Evolutionary conservation across 1,140 invertebrate genomes (phyloP), one percentile per base, ranked within the genome.

Genomic region (Megalonaias nervosa): DNA sequence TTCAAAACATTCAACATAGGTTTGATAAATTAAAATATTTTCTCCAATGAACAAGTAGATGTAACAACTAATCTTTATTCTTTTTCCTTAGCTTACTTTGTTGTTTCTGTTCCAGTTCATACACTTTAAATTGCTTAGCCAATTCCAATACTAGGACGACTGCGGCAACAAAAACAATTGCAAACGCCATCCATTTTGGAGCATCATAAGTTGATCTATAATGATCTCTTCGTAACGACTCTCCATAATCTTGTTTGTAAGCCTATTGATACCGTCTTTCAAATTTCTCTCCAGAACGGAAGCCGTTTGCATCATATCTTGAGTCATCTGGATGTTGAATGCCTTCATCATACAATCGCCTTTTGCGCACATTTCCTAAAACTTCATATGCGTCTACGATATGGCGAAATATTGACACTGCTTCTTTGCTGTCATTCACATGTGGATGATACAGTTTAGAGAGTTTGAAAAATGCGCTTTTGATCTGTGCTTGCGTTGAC

Each of bases 401-500:
- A 82, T 95, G 92, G 79, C 94, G 93, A 91, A 98, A 98, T 83
- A 94, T 95, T 70, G 92, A 90, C 26, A 93, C 93, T 67, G 91
- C 87, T 66, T 85, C 86, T 84, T 91, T 87, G 64, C 93, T 93
- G 79, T 92, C 92, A 87, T 95, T 97, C 82, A 92, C 93, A 88
- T 98, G 97, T 0, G 97, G 97, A 92, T 98, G 97, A 91, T 96
- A 96, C 31, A 94, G 75, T 92, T 95, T 97, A 1, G 96, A 96
- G 55, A 97, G 88, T 85, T 94, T 93, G 83, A 97, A 98, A 89
- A 97, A 98, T 0, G 97, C 96, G 21, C 94, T 88, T 91, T 98
- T 98, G 16, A 98, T 95, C 83, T 98, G 95, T 66, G 88, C 91
- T 83, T 95, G 94, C 2, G 94, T 96, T 0, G 96, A 95, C 68